Evolutionary conservation across 2,113 vertebrate genomes (phyloP), one percentile per base, ranked within the genome.

Genomic region (Lota lota): DNA sequence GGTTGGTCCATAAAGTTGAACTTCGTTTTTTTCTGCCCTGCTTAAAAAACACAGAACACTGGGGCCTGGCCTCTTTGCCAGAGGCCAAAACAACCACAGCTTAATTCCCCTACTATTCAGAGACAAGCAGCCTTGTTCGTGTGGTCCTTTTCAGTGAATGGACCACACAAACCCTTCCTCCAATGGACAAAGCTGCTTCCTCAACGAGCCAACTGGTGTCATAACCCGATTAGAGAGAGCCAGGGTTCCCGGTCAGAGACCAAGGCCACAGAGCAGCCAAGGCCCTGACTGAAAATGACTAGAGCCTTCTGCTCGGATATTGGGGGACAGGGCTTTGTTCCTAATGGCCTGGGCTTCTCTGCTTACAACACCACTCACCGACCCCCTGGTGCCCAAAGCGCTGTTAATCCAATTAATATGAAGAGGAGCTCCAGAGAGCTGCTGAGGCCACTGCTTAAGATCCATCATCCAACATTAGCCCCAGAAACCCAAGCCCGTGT

Each of bases 401-500:
- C 81, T 76, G 84, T 79, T 90, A 90, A 91, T 92, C 90, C 89
- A 81, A 91, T 92, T 91, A 91, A 89, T 88, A 90, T 85, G 85
- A 89, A 87, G 87, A 81, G 88, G 58, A 79, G 83, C 77, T 79
- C 28, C 28, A 33, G 56, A 78, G 67, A 87, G 79, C 77, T 14
- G 40, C 70, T 68, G 75, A 84, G 82, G 81, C 84, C 81, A 72
- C 66, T 22, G 79, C 71, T 89, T 88, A 89, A 89, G 75, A 84
- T 75, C 86, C 88, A 89, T 90, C 87, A 90, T 79, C 73, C 68
- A 66, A 85, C 85, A 86, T 90, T 88, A 90, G 83, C 77, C 74
- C 54, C 78, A 69, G 36, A 82, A 90, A 92, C 84, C 84, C 88
- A 87, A 90, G 83, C 82, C 83, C 82, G 77, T 85, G 86, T 91